A percentile compares a stretch with the other conserved stretches of the same genome.
phyloP scores from a whole-genome alignment of 2,797 vertebrate species.

The Melanogrammus aeglefinus region DNA sequence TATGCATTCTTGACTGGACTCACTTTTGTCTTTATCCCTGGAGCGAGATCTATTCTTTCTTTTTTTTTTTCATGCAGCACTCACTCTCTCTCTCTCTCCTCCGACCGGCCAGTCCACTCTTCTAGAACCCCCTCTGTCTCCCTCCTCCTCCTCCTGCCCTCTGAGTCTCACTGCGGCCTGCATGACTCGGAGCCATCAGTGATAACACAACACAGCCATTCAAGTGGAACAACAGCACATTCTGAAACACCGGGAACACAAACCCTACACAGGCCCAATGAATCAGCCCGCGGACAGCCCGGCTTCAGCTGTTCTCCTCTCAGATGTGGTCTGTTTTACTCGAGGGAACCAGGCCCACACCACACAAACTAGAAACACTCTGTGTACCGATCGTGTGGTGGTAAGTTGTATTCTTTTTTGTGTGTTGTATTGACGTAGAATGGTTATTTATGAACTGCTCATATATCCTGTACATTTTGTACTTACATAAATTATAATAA shows the following conservation, averaged over 20 bases:
- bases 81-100: neutral
- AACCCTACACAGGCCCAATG: neutral
- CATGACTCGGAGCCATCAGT: neutral
- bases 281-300: neutral
- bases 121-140: neutral
- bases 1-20: too few species aligned
- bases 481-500: neutral
- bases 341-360: neutral
- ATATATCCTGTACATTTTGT: neutral
- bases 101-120: neutral
- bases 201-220: constrained; percentile 3
- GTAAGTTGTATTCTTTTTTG: neutral
- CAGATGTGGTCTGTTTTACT: neutral
- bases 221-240: neutral
- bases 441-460: neutral
- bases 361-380: neutral
- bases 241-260: neutral
- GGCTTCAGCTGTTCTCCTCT: neutral
- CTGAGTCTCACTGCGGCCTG: neutral
- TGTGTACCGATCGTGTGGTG: neutral
- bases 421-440: neutral
- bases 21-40: neutral
- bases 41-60: neutral
- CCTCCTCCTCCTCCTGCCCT: neutral
- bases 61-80: neutral